phyloP scores from a whole-genome alignment of 2,888 invertebrate genomes.

The Drosophila ochracea region DNA sequence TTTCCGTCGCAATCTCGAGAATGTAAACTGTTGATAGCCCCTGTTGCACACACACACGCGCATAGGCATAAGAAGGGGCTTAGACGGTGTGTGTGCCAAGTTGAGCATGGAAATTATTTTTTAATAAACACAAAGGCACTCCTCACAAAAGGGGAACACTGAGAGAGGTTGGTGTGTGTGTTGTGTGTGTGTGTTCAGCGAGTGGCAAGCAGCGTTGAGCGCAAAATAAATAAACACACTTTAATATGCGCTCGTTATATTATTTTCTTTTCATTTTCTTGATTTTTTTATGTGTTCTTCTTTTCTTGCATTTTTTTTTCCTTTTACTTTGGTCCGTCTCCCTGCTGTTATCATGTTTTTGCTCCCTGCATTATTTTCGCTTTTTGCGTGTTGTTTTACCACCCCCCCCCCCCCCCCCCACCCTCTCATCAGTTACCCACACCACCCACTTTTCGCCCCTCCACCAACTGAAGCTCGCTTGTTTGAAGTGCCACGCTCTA shows the following conservation, averaged over 20 bases:
- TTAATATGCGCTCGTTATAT: conserved; percentile 81
- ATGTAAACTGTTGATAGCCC: conserved; percentile 76
- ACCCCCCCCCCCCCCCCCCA: background rate
- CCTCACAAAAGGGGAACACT: conserved; percentile 47
- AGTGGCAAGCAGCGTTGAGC: conserved; percentile 72
- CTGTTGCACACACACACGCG: conserved; percentile 16
- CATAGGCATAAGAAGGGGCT: conserved; percentile 25
- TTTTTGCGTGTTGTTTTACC: conserved; percentile 50
- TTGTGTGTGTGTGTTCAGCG: conserved; percentile 38
- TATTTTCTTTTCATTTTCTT: conserved; percentile 81
- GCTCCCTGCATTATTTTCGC: conserved; percentile 26
- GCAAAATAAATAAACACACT: conserved; percentile 81
- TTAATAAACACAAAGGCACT: conserved; percentile 77
- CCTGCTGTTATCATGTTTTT: conserved; percentile 61
- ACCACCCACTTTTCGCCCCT: background rate
- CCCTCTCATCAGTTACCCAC: background rate
- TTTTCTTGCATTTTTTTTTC: conserved; percentile 13
- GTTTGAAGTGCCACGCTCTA: conserved; percentile 81
- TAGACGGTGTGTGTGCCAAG: conserved; percentile 54
- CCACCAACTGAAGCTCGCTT: conserved; percentile 43
- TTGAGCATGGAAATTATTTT: conserved; percentile 80
- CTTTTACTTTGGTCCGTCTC: conserved; percentile 20
- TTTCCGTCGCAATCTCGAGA: conserved; percentile 62
- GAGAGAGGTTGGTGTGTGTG: conserved; percentile 11
- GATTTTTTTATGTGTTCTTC: conserved; percentile 58